Evolutionary conservation across 2,888 invertebrate genomes (phyloP).

Genomic region (Hydrotaea diabolus): DNA sequence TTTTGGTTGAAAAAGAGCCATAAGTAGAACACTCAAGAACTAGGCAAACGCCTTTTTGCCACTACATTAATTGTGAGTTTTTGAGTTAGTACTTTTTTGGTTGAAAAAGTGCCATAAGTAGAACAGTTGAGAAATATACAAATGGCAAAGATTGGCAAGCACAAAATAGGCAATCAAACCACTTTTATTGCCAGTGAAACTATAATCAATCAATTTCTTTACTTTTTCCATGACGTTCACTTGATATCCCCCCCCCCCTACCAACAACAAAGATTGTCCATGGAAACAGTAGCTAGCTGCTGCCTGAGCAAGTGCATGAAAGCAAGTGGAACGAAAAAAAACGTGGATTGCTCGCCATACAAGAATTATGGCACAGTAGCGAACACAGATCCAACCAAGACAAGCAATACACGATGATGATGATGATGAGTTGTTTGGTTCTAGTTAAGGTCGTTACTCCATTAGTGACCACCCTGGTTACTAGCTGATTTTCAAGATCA

Average conservation of each 20-base stretch:
- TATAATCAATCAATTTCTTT: conserved; percentile 56
- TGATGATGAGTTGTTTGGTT: too few relatives aligned
- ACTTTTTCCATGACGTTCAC: conserved; percentile 37
- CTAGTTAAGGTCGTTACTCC: too few relatives aligned
- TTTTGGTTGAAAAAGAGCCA: too few relatives aligned
- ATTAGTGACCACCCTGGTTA: too few relatives aligned
- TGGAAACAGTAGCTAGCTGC: too few relatives aligned
- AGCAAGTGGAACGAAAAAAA: conserved; percentile 72
- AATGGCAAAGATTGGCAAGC: background rate
- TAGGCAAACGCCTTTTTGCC: too few relatives aligned
- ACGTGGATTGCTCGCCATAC: conserved; percentile 70
- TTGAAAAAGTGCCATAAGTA: background rate
- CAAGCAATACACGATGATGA: too few relatives aligned
- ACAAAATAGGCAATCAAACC: conserved; percentile 52
- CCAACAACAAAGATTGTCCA: background rate
- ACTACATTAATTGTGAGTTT: too few relatives aligned
- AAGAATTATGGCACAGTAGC: background rate
- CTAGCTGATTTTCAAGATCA: too few relatives aligned
- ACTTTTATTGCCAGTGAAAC: conserved; percentile 65
- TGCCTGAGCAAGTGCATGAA: conserved; percentile 46
- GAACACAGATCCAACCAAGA: too few relatives aligned
- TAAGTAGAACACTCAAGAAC: too few relatives aligned
- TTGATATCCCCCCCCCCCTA: background rate
- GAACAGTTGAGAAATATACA: background rate
- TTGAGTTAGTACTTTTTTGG: too few relatives aligned